These are phyloP conservation scores for Denticeps clupeoides DNA, from an alignment of 2,797 vertebrate species.

Conservation along the genomic window DNA sequence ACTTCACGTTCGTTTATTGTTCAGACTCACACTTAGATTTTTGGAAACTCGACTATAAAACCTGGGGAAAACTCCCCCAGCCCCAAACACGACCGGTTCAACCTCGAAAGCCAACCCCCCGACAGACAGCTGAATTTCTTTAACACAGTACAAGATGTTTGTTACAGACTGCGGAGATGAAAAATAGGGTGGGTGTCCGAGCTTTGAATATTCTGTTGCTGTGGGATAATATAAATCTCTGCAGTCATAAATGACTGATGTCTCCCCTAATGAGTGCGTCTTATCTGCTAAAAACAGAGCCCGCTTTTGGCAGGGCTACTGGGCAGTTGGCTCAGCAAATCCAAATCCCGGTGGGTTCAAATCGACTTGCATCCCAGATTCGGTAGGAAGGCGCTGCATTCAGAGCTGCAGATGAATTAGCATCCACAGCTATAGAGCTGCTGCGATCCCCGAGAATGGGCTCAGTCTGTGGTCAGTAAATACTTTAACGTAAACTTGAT, in stretches of 20 bases:
- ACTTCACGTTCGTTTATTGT: too few species aligned
- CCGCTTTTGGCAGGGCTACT: conserved; percentile 26
- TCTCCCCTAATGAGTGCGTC: conserved; percentile 29
- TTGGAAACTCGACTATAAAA: too few species aligned
- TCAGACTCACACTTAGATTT: too few species aligned
- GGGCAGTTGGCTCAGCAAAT: conserved; percentile 25
- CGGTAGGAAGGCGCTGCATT: conserved; percentile 27
- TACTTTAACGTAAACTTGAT: too few species aligned
- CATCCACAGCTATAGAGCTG: too few species aligned
- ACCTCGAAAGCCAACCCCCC: too few species aligned
- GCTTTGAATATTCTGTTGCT: conserved; percentile 13
- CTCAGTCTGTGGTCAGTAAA: too few species aligned
- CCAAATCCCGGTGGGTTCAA: conserved; percentile 29
- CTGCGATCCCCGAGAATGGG: too few species aligned
- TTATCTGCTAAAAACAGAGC: conserved; percentile 38
- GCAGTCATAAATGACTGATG: conserved; percentile 24
- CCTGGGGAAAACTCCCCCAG: too few species aligned
- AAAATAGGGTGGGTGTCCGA: conserved; percentile 3
- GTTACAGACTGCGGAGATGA: background rate
- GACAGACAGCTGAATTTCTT: too few species aligned
- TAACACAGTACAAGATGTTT: conserved; percentile 3
- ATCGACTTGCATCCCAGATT: conserved; percentile 30
- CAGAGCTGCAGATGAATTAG: conserved; percentile 30
- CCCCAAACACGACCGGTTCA: too few species aligned
- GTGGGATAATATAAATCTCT: conserved; percentile 11